A percentile compares a stretch with the other conserved stretches of the same genome.
Evolutionary conservation across 2,888 invertebrate species (phyloP).

Genomic region (Melanotus villosus): DNA sequence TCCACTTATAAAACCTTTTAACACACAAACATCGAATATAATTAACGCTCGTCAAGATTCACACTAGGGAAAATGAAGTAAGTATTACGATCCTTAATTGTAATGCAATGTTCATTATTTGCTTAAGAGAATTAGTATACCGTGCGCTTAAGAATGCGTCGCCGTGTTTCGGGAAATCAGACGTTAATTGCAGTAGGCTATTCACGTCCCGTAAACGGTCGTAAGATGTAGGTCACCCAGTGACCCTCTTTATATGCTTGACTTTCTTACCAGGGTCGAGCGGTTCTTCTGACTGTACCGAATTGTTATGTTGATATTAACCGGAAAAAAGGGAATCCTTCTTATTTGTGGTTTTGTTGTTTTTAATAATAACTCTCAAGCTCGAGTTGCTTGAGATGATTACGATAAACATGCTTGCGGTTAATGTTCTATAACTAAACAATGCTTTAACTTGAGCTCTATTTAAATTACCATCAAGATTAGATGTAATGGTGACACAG

Average conservation of each 20-base stretch:
- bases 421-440: too few relatives aligned
- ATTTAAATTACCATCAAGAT: too few relatives aligned
- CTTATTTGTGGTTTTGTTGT: background rate
- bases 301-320: slow-evolving; percentile 6
- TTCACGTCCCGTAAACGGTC: slow-evolving; percentile 50
- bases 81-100: background rate
- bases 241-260: slow-evolving; percentile 64
- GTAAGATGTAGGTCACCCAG: slow-evolving; percentile 66
- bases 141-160: slow-evolving; percentile 12
- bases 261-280: slow-evolving; percentile 55
- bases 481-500: too few relatives aligned
- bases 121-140: background rate
- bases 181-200: slow-evolving; percentile 41
- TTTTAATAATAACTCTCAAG: too few relatives aligned
- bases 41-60: too few relatives aligned
- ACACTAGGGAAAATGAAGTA: too few relatives aligned
- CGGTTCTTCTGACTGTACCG: slow-evolving; percentile 31
- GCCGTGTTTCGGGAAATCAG: slow-evolving; percentile 40
- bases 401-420: too few relatives aligned
- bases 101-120: background rate
- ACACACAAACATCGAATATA: too few relatives aligned
- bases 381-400: too few relatives aligned
- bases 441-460: too few relatives aligned
- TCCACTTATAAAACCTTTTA: too few relatives aligned
- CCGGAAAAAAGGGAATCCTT: background rate